Percentiles rank a stretch among this genome's conserved stretches.
phyloP scores from a whole-genome alignment of 2,113 vertebrate species.

The Tetrax tetrax region DNA sequence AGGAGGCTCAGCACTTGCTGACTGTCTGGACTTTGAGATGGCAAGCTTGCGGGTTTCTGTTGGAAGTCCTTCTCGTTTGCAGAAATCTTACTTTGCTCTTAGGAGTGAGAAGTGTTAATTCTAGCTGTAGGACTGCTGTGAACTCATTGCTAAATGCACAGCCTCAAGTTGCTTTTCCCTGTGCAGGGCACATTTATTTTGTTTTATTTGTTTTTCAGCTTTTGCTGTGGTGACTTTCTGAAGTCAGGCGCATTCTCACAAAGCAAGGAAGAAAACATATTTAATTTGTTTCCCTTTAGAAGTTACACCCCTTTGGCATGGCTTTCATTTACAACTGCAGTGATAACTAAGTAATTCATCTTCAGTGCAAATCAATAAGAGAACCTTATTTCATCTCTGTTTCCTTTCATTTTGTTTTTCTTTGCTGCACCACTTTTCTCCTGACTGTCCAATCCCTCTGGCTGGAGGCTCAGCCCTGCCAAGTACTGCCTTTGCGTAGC shows the following conservation, averaged over 20 bases:
- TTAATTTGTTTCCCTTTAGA: constrained; percentile 14
- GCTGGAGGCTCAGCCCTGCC: not conserved
- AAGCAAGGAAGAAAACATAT: not conserved
- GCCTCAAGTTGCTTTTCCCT: not conserved
- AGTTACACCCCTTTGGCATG: constrained; percentile 21
- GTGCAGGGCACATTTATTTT: not conserved
- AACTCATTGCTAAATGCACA: not conserved
- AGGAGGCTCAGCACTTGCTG: not conserved
- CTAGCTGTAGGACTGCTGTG: not conserved
- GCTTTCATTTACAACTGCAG: constrained; percentile 41
- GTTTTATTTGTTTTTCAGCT: not conserved
- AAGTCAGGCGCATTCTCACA: not conserved
- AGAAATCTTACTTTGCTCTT: not conserved
- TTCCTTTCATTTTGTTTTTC: constrained; percentile 37
- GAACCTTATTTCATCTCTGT: not conserved
- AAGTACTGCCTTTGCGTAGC: not conserved
- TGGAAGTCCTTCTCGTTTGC: not conserved
- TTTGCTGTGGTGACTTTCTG: not conserved
- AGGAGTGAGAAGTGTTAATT: not conserved
- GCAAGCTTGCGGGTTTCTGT: not conserved
- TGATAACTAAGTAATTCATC: constrained; percentile 41
- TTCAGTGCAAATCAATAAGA: constrained; percentile 20
- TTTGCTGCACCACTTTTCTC: not conserved
- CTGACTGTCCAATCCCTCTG: not conserved
- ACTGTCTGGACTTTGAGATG: not conserved